phyloP scores from a whole-genome alignment of 37 sponge, comb jelly and placozoan species.

The Beroe ovata region DNA sequence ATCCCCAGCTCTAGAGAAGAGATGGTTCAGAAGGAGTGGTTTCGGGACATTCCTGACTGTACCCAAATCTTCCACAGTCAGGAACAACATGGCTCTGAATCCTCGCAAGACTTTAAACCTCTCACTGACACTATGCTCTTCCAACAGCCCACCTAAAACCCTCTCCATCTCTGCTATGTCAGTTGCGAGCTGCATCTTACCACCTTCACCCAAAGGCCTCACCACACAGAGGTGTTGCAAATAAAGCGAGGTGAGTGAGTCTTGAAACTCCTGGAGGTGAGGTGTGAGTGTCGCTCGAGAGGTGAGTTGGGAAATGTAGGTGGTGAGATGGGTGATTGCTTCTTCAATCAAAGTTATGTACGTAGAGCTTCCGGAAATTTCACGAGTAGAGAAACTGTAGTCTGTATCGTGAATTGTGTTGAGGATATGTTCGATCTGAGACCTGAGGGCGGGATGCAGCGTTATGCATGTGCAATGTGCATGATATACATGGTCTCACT shows the following conservation, averaged over 20 bases:
- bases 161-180: slow-evolving; percentile 89
- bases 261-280: slow-evolving; percentile 13
- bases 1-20: slow-evolving; percentile 50
- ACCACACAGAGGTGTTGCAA: slow-evolving; percentile 85
- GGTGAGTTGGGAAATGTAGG: slow-evolving; percentile 14
- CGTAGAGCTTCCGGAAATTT: slow-evolving; percentile 1
- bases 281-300: background rate
- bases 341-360: slow-evolving; percentile 39
- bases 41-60: slow-evolving; percentile 46
- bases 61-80: slow-evolving; percentile 1
- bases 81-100: slow-evolving; percentile 37
- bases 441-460: background rate
- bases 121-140: slow-evolving; percentile 1
- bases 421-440: slow-evolving; percentile 33
- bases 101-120: background rate
- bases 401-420: slow-evolving; percentile 41
- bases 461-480: no score
- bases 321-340: slow-evolving; percentile 4
- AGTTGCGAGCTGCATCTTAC: slow-evolving; percentile 87
- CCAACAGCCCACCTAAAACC: slow-evolving; percentile 4
- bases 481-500: no score
- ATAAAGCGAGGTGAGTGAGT: slow-evolving; percentile 70
- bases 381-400: background rate
- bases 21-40: slow-evolving; percentile 22
- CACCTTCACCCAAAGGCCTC: slow-evolving; percentile 88